phyloP scores from a whole-genome alignment of 2,113 vertebrate genomes.

The Dipodomys spectabilis region DNA sequence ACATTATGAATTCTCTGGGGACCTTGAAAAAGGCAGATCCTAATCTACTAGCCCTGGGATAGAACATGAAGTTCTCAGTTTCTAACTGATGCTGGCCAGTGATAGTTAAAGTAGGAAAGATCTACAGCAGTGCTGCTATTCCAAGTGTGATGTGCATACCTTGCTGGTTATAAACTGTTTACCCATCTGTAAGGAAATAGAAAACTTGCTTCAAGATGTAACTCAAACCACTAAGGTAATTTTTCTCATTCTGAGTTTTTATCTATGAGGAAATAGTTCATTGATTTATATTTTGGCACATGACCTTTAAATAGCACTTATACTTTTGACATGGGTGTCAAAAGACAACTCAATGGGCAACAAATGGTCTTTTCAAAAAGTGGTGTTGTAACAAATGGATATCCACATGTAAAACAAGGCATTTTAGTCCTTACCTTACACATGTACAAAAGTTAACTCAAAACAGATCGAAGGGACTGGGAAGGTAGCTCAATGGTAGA shows the following conservation, averaged over 20 bases:
- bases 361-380: background rate
- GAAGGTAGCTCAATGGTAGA: too few species aligned
- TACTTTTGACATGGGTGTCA: background rate
- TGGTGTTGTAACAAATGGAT: background rate
- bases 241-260: background rate
- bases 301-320: background rate
- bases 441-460: too few species aligned
- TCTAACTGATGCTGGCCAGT: background rate
- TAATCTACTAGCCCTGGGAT: background rate
- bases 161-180: background rate
- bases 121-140: background rate
- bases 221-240: background rate
- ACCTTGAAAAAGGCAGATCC: constrained; percentile 8
- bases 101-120: background rate
- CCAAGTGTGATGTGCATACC: constrained; percentile 1
- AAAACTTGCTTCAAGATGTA: background rate
- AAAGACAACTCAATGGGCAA: background rate
- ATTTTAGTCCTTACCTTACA: too few species aligned
- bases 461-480: too few species aligned
- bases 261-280: background rate
- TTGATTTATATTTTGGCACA: background rate
- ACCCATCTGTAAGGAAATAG: background rate
- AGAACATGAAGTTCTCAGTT: too few species aligned
- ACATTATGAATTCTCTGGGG: too few species aligned
- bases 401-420: too few species aligned